A percentile compares a stretch with the other conserved stretches of the same genome.
These are phyloP conservation scores for Chlorodrepanis virens DNA, from an alignment of 2,113 vertebrate species.

Conservation along the genomic window DNA sequence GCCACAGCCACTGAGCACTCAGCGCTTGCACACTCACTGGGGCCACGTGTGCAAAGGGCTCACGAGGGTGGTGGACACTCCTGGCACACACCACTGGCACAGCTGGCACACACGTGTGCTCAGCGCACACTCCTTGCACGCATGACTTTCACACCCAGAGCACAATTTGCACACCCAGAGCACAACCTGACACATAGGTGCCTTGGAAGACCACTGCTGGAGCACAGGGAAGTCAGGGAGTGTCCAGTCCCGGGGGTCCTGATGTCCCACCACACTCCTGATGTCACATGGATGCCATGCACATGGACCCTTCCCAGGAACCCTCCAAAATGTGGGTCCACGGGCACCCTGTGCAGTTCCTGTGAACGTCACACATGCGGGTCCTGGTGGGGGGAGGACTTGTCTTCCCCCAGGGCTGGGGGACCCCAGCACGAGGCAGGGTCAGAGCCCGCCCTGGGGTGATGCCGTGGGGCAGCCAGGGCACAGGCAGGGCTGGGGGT, in stretches of 20 bases:
- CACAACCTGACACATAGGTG: rapidly evolving
- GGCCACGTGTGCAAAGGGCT: not conserved
- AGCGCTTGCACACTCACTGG: not conserved
- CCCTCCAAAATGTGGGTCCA: rapidly evolving
- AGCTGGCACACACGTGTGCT: not conserved
- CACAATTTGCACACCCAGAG: not conserved
- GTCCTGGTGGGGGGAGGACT: no score
- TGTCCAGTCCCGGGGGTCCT: rapidly evolving
- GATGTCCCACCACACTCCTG: not conserved
- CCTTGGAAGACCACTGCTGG: not conserved
- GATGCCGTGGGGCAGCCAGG: not conserved
- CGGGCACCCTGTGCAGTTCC: rapidly evolving
- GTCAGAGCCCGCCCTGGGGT: not conserved
- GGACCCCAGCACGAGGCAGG: not conserved
- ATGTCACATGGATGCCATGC: no score
- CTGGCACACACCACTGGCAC: not conserved
- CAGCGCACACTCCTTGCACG: rapidly evolving
- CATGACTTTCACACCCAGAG: not conserved
- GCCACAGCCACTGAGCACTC: not conserved
- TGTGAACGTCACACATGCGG: rapidly evolving
- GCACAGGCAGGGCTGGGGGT: not conserved
- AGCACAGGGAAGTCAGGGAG: not conserved
- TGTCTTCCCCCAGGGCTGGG: rapidly evolving
- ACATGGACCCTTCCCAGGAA: not conserved
- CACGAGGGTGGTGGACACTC: rapidly evolving